Percentiles rank a stretch among this genome's conserved stretches.
These are phyloP conservation scores for Hydrotaea cyrtoneurina DNA, from an alignment of 2,888 invertebrate species.

Conservation along the genomic window DNA sequence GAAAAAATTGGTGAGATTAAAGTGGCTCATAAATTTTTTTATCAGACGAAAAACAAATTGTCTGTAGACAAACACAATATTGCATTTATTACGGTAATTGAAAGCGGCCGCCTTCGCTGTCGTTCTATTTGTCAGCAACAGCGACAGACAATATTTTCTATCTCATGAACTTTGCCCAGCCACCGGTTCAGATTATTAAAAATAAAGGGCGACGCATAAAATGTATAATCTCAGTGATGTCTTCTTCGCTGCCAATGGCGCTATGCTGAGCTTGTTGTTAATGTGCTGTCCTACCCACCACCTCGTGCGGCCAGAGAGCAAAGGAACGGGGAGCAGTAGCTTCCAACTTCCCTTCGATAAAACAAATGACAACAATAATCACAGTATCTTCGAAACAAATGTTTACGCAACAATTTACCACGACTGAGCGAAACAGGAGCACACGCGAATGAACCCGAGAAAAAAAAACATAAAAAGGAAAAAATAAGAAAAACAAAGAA, in stretches of 20 bases:
- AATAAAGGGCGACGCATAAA: conserved; percentile 46
- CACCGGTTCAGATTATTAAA: conserved; percentile 41
- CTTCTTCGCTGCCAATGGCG: neutral
- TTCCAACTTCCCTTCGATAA: neutral
- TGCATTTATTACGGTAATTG: conserved; percentile 2
- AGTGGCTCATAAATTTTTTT: neutral
- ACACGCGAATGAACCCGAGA: neutral
- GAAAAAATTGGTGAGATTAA: neutral
- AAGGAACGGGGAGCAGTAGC: neutral
- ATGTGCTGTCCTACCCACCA: neutral
- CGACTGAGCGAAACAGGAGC: conserved; percentile 20
- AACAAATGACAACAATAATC: conserved; percentile 55
- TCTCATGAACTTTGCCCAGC: conserved; percentile 23
- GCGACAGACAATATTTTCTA: conserved; percentile 24
- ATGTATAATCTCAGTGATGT: conserved; percentile 27
- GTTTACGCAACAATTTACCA: conserved; percentile 55
- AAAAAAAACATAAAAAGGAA: neutral
- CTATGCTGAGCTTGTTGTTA: neutral
- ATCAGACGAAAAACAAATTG: neutral
- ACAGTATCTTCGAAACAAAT: conserved; percentile 45
- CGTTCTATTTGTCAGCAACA: neutral
- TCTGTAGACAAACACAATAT: neutral
- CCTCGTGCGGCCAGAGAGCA: too few species aligned
- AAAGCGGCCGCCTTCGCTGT: neutral
- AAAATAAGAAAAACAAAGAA: neutral